Evolutionary conservation across 1,140 invertebrate genomes (phyloP), one percentile per base, ranked within the genome.

Genomic region (Conopomorpha cramerella): DNA sequence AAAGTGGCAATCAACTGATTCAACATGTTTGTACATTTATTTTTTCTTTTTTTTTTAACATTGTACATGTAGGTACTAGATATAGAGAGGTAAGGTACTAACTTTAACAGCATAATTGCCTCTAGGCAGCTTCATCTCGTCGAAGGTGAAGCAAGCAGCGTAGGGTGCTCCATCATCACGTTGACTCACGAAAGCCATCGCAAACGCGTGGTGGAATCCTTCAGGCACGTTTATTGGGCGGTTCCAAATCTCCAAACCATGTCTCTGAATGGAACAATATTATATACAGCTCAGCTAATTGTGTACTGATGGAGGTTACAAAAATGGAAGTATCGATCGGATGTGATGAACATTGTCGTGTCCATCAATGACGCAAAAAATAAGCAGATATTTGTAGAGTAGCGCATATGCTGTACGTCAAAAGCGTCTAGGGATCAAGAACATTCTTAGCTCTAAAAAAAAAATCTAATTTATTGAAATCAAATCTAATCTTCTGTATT

Each of bases 231-330:
- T 84, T 29, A 95, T 89, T 1, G 92, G 92, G 29, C 91, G 81
- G 1, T 90, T 91, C 93, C 92, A 95, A 53, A 95, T 94, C 78
- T 95, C 92, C 47, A 95, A 93, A 37, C 90, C 91, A 53, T 90
- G 90, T 49, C 93, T 89, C 87, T 95, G 67, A 26, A 81, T 4
- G 19, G 19, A 10, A 10, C 4, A 23, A 23, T 23, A 23, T n/a
- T n/a, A n/a, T n/a, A n/a, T n/a, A n/a, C n/a, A n/a, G n/a, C n/a
- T n/a, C n/a, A n/a, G n/a, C n/a, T n/a, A n/a, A n/a, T n/a, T n/a
- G n/a, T n/a, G n/a, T n/a, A n/a, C n/a, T n/a, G n/a, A n/a, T n/a
- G 19, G 19, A 10, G 19, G 19, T 23, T 23, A 6, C 4, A 23
- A 23, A 23, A 6, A 23, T 10, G 19, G 19, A 23, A 23, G 19